Conservation (phyloP, 2,797 vertebrate species). For the Glossophaga mutica region DNA sequence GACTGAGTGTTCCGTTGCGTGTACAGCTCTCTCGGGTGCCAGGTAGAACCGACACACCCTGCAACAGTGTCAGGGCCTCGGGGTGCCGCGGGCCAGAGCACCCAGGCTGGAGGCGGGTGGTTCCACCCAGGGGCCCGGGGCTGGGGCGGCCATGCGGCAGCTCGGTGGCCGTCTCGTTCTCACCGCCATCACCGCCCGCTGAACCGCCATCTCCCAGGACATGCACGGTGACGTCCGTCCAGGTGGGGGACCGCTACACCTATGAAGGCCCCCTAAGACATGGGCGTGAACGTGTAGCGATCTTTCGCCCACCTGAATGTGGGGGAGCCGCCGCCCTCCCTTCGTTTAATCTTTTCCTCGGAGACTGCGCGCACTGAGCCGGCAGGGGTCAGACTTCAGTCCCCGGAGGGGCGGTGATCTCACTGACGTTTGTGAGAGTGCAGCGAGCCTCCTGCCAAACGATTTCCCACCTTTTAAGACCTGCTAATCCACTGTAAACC, state of each 20-base stretch:
- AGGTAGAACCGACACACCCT: neutral
- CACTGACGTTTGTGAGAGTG: constrained; percentile 40
- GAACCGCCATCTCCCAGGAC: neutral
- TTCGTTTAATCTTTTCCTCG: constrained; percentile 4
- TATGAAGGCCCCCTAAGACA: neutral
- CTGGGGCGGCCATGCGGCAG: neutral
- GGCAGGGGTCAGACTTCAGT: constrained; percentile 34
- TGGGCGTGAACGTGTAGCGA: neutral
- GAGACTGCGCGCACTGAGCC: constrained; percentile 23
- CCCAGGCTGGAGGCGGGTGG: neutral
- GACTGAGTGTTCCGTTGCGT: neutral
- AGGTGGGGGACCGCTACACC: neutral
- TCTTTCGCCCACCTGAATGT: neutral
- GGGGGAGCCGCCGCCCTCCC: neutral
- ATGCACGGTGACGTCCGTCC: neutral
- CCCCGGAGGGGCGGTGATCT: constrained; percentile 26
- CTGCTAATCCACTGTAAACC: constrained; percentile 34
- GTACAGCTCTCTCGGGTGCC: neutral
- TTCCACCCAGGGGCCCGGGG: neutral
- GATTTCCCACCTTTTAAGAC: constrained; percentile 21
- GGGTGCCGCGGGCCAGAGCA: neutral
- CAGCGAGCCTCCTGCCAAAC: neutral
- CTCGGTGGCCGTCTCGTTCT: neutral
- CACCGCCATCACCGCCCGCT: neutral
- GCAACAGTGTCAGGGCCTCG: neutral